Base-by-base conservation (phyloP, 2,888 invertebrate genomes). In the Pharmacophagus antenor region DNA sequence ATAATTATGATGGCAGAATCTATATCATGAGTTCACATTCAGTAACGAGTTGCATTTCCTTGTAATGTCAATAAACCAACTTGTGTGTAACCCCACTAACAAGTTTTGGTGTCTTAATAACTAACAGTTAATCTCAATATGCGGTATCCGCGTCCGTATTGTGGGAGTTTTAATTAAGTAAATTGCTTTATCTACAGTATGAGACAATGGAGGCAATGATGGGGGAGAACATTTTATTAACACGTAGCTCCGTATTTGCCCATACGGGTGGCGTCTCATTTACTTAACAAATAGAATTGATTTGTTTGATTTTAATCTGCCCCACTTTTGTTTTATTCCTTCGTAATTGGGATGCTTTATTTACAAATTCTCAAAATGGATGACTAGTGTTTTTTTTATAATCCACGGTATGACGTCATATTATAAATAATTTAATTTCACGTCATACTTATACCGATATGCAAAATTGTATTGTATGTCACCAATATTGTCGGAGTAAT, bases 151-250 rank as follows among this genome's bases (percentile, higher is more conserved):
- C 46, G 56, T 53, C 52, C 62, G 62, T 67, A 65, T 79, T 79
- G 84, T 83, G 82, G 79, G 77, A 74, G 80, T 81, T 84, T 85
- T 90, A 90, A 90, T 90, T 89, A 89, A 84, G 80, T 87, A 87
- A 89, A 90, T 90, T 88, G 84, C 88, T 90, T 85, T 88, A 90
- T 89, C 88, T 84, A 65, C 67, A 69, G 63, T 64, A 63, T 77
- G 80, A 88, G 86, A 90, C 89, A 90, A 89, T 85, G 72, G 80
- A 67, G 68, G 67, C 73, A 63, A 74, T 81, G 76, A 79, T 80
- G 79, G 81, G 85, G 82, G 80, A 76, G 71, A 70, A 74, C 54
- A 71, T 79, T 84, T 82, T 84, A 85, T 84, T 84, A 84, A 83
- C 79, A 74, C 79, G 70, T 70, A 73, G 67, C 65, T 65, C 67